Evolutionary conservation across 1,140 invertebrate genomes (phyloP).

Genomic region (Maconellicoccus hirsutus): DNA sequence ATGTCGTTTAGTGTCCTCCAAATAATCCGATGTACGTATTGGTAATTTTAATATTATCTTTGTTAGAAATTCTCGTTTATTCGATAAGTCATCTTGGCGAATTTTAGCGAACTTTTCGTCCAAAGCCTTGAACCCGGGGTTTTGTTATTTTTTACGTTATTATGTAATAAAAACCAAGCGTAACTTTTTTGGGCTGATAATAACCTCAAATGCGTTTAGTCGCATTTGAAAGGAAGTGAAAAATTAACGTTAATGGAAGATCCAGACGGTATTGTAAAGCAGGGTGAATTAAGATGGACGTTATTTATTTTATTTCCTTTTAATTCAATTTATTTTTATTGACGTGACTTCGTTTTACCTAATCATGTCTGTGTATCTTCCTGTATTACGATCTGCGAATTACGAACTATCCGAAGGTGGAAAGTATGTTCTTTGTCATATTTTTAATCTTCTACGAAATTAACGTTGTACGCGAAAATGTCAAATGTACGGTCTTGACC

Average conservation of each 20-base stretch:
- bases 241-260: not conserved
- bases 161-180: not conserved
- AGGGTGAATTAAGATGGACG: not conserved
- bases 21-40: not conserved
- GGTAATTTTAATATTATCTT: not conserved
- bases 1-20: not conserved
- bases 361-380: not conserved
- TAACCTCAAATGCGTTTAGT: too few relatives aligned
- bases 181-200: not conserved
- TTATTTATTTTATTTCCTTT: not conserved
- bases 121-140: not conserved
- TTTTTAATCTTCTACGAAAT: not conserved
- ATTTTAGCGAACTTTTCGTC: not conserved
- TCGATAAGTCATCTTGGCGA: not conserved
- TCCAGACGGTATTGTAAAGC: not conserved
- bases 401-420: too few relatives aligned
- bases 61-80: not conserved
- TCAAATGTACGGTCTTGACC: not conserved
- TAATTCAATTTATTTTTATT: conserved; percentile 1
- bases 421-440: not conserved
- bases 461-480: not conserved
- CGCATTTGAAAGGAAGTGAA: not conserved
- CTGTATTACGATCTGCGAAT: not conserved
- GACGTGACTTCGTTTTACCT: not conserved
- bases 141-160: not conserved